Base-by-base conservation (phyloP, 2,797 vertebrate genomes). In the Eulemur rubriventer region DNA sequence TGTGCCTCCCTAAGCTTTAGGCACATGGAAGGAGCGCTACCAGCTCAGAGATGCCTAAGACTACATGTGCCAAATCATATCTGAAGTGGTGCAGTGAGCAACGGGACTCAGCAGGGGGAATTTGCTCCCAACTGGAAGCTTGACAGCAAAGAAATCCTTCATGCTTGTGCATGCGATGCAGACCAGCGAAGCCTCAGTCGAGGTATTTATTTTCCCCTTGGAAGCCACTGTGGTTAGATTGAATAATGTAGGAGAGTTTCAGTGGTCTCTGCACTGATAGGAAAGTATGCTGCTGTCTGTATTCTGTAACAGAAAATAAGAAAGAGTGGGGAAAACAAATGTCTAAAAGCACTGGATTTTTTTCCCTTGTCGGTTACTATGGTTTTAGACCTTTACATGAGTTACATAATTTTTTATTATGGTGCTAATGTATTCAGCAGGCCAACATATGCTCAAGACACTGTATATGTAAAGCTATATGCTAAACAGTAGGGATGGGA, bases 191-290 rank as follows among this genome's bases (percentile, higher is more conserved):
- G 92, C 94, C 63, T 94, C 65, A 87, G 79, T 86, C 12, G 5
- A 96, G 38, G 80, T 88, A 95, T 96, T 97, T 97, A 95, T 95
- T 97, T 97, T 97, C 72, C 88, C 84, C 75, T 95, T 93, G 95
- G 97, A 97, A 96, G 92, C 61, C 91, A 87, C 96, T 92, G 96
- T 76, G 67, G 75, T 91, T 96, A 95, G 95, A 97, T 35, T 97
- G 97, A 98, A 97, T 97, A 97, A 97, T 96, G 93, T 80, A 97
- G 76, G 84, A 97, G 61, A 28, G 0, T 92, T 89, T 96, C 72
- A 1, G 96, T 93, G 86, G 94, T 95, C 83, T 95, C 67, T 57
- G 81, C 41, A 67, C n/a, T 72, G 65, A 94, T 93, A 8, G 43
- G 57, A 89, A 92, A 94, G 24, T 83, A n/a, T 89, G 41, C 28